Conservation (phyloP, 2,113 vertebrate species). For the Vulpes ferrilata region DNA sequence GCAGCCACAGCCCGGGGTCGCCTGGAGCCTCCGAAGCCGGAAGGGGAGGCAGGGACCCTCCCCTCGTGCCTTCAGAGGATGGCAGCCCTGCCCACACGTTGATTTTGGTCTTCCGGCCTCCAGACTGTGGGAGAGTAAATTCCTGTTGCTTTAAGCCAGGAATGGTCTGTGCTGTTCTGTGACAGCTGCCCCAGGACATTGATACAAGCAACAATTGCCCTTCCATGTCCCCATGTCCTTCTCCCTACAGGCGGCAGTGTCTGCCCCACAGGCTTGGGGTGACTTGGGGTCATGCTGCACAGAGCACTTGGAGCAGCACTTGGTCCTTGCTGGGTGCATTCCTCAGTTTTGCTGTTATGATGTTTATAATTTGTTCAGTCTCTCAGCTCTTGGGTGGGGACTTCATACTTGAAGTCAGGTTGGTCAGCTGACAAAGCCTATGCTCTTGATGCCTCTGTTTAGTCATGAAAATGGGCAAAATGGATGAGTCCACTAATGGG, state of each 20-base stretch:
- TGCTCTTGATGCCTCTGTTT: not conserved
- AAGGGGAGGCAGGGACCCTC: not conserved
- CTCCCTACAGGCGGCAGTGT: rapidly evolving
- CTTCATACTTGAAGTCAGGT: not conserved
- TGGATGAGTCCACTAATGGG: too few relatives aligned
- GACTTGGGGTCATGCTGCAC: rapidly evolving
- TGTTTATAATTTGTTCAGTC: not conserved
- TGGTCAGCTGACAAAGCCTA: not conserved
- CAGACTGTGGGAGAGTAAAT: not conserved
- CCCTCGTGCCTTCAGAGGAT: not conserved
- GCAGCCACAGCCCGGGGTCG: too few relatives aligned
- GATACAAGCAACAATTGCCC: not conserved
- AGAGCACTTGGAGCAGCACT: rapidly evolving
- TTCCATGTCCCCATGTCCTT: rapidly evolving
- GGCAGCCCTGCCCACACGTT: rapidly evolving
- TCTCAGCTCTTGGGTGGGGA: not conserved
- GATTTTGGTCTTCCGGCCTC: not conserved
- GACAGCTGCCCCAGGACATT: not conserved
- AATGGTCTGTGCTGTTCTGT: not conserved
- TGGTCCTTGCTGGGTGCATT: rapidly evolving
- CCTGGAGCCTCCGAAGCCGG: not conserved
- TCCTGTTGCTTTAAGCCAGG: rapidly evolving
- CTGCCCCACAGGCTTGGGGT: rapidly evolving
- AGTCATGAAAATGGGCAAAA: not conserved
- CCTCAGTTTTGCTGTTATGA: rapidly evolving